phyloP scores from a whole-genome alignment of 2,888 invertebrate species.

The Halictus quadricinctus region DNA sequence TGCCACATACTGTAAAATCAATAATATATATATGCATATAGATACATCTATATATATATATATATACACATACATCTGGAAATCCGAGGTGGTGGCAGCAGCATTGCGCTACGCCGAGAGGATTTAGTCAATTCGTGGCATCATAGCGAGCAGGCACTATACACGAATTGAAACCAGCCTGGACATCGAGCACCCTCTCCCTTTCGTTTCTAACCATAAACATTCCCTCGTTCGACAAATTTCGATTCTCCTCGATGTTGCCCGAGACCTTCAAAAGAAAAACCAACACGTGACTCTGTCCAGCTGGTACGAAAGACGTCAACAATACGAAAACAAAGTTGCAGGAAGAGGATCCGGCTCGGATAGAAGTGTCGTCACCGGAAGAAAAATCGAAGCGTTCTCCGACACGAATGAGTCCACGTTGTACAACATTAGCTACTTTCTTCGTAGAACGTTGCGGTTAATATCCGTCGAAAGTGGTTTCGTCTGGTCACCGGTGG shows the following conservation, averaged over 20 bases:
- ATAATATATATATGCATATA: constrained; percentile 57
- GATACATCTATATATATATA: not conserved
- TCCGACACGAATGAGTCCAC: not conserved
- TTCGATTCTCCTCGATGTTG: not conserved
- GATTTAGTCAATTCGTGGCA: constrained; percentile 66
- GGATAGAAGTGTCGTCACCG: not conserved
- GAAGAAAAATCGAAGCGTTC: not conserved
- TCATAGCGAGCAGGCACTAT: constrained; percentile 24
- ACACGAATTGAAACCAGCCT: not conserved
- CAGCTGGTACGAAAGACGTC: not conserved
- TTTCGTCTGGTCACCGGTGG: not conserved
- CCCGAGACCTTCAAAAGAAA: not conserved
- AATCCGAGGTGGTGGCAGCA: constrained; percentile 61
- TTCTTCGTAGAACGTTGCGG: not conserved
- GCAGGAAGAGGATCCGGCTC: not conserved
- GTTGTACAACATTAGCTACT: not conserved
- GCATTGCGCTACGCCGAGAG: constrained; percentile 54
- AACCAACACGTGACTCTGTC: not conserved
- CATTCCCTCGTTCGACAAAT: not conserved
- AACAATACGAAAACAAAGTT: not conserved
- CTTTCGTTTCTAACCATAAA: not conserved
- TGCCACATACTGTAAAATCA: constrained; percentile 60
- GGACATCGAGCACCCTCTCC: not conserved
- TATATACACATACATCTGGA: constrained; percentile 13
- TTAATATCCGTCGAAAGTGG: not conserved